Evolutionary conservation across 2,888 invertebrate genomes (phyloP), one percentile per base, ranked within the genome.

Genomic region (Ornithoptera alexandrae): DNA sequence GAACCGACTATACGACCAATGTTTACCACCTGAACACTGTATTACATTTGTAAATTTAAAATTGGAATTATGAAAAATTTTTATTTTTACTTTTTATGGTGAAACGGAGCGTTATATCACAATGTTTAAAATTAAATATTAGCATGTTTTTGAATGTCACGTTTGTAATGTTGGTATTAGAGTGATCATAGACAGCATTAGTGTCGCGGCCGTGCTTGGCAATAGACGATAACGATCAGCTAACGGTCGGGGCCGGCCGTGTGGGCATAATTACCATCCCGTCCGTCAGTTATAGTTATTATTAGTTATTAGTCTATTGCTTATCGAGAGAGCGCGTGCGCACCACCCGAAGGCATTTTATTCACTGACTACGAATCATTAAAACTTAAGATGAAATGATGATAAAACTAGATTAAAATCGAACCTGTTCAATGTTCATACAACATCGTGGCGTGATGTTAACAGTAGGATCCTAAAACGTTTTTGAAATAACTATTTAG

Each of bases 301-400:
- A 75, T 73, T 75, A 75, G 78, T 78, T 76, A 77, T 77, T 77
- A 75, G 74, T 72, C 74, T 73, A 75, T 77, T 75, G 73, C 72
- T 69, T 72, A 75, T 72, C 67, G 70, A 67, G 68, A 63, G 71
- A 73, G 78, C 79, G 77, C 79, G 79, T 75, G 80, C 76, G 75
- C 75, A 67, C 63, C 56, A 73, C 72, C 75, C 73, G 61, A 53
- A 71, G 76, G 77, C 77, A 63, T 69, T 74, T 60, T 67, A 5
- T 42, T 61, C 58, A 30, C 22, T n/a, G 53, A 62, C 60, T 68
- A 65, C 63, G 50, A 39, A 67, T 53, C 57, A 18, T 68, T 36
- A 20, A 71, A 59, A 71, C 72, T 63, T 69, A 42, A 64, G 59
- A 22, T 39, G 30, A 62, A 36, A 60, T 64, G 18, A 58, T 0